Conservation (phyloP, 1,140 invertebrate genomes). For the Drosophila rhopaloa region DNA sequence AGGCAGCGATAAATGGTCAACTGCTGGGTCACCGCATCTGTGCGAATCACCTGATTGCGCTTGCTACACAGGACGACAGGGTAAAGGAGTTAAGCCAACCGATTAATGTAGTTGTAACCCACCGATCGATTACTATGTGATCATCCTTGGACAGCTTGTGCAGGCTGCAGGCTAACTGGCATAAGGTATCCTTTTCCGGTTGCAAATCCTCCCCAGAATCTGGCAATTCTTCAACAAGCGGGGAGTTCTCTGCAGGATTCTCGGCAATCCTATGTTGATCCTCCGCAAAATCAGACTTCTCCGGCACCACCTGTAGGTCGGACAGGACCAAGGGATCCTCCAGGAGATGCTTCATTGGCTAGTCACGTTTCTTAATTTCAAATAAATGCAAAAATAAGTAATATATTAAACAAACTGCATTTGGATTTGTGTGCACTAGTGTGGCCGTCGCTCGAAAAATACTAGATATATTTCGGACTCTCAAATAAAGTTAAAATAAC, state of each 20-base stretch:
- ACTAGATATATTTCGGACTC: no score
- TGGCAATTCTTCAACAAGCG: neutral
- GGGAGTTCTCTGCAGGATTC: neutral
- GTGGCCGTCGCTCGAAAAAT: neutral
- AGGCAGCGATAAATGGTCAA: slow-evolving; percentile 77
- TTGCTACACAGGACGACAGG: slow-evolving; percentile 39
- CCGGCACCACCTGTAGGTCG: neutral
- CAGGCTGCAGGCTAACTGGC: slow-evolving; percentile 70
- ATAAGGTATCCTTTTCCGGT: slow-evolving; percentile 53
- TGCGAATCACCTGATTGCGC: slow-evolving; percentile 72
- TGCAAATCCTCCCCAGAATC: neutral
- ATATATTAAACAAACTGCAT: neutral
- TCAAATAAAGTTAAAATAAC: no score
- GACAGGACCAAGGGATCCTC: neutral
- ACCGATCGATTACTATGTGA: slow-evolving; percentile 80
- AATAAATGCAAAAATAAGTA: neutral
- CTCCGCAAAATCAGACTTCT: neutral
- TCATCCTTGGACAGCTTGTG: slow-evolving; percentile 64
- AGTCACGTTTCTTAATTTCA: neutral
- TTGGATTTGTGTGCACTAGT: neutral
- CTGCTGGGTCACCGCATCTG: slow-evolving; percentile 58
- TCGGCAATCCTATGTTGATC: neutral
- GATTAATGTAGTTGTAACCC: neutral
- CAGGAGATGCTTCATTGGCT: slow-evolving; percentile 4
- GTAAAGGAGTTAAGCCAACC: neutral